Conservation (phyloP, 2,888 invertebrate species). For the Mythimna ferrago region DNA sequence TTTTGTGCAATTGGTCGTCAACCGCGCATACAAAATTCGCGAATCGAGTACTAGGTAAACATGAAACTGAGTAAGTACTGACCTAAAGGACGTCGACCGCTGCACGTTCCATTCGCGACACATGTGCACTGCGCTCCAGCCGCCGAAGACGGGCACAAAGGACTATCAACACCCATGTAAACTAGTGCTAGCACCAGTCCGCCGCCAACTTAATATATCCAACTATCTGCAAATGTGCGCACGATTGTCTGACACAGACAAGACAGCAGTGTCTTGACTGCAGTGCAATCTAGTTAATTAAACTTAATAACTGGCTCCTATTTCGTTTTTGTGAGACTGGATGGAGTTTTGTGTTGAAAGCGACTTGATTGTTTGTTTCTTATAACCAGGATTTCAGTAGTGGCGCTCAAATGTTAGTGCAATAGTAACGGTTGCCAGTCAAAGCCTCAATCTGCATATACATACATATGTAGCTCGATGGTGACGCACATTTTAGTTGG, state of each 20-base stretch:
- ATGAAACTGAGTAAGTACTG: conserved; percentile 22
- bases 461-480: neutral
- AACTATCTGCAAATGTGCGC: conserved; percentile 35
- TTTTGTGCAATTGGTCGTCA: conserved; percentile 1
- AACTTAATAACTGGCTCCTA: conserved; percentile 9
- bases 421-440: neutral
- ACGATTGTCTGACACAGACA: conserved; percentile 40
- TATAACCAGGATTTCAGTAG: neutral
- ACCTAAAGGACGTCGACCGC: conserved; percentile 22
- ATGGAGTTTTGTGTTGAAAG: neutral
- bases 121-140: conserved; percentile 29
- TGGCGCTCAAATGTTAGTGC: conserved; percentile 4
- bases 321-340: conserved; percentile 8
- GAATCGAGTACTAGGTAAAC: conserved; percentile 27
- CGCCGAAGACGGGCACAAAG: conserved; percentile 38
- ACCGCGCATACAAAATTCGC: conserved; percentile 13
- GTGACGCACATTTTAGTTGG: neutral
- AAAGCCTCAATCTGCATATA: conserved; percentile 31
- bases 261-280: conserved; percentile 16
- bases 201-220: conserved; percentile 21
- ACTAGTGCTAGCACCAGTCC: conserved; percentile 28
- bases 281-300: conserved; percentile 32
- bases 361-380: conserved; percentile 15
- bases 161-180: conserved; percentile 35
- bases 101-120: conserved; percentile 31